Evolutionary conservation across 2,113 vertebrate genomes (phyloP).

Genomic region (Camelus bactrianus): DNA sequence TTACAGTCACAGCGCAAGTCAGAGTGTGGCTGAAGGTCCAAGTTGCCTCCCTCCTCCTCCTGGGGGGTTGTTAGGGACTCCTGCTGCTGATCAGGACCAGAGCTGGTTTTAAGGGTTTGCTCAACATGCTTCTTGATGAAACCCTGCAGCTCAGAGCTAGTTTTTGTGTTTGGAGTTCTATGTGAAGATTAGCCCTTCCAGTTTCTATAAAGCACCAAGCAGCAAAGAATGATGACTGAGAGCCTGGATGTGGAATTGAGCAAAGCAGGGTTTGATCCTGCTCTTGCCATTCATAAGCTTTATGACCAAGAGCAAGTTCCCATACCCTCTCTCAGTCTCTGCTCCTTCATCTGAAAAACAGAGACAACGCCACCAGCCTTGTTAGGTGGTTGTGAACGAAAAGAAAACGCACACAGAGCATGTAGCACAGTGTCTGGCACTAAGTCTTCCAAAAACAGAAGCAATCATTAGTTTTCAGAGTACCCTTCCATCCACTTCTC

Average conservation of each 20-base stretch:
- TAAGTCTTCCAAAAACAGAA: not conserved
- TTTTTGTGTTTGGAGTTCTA: not conserved
- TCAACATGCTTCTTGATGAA: not conserved
- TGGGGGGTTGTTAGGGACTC: not conserved
- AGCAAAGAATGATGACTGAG: not conserved
- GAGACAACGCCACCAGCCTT: not conserved
- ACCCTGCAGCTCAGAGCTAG: not conserved
- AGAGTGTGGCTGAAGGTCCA: not conserved
- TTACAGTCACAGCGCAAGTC: not conserved
- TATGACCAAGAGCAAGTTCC: not conserved
- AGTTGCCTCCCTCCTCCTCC: not conserved
- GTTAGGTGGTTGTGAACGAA: not conserved
- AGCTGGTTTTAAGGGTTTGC: not conserved
- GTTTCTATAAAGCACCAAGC: fast-evolving
- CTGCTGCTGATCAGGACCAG: not conserved
- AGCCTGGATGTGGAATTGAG: not conserved
- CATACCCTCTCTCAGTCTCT: not conserved
- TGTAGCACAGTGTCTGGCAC: fast-evolving
- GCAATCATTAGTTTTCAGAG: not conserved
- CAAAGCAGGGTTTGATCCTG: fast-evolving
- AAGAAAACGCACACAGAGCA: not conserved
- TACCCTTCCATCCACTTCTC: not conserved
- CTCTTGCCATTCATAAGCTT: not conserved
- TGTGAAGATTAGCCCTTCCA: fast-evolving
- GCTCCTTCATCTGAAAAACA: not conserved